Evolutionary conservation across 2,888 invertebrate species (phyloP).

Genomic region (Lasiommata megera): DNA sequence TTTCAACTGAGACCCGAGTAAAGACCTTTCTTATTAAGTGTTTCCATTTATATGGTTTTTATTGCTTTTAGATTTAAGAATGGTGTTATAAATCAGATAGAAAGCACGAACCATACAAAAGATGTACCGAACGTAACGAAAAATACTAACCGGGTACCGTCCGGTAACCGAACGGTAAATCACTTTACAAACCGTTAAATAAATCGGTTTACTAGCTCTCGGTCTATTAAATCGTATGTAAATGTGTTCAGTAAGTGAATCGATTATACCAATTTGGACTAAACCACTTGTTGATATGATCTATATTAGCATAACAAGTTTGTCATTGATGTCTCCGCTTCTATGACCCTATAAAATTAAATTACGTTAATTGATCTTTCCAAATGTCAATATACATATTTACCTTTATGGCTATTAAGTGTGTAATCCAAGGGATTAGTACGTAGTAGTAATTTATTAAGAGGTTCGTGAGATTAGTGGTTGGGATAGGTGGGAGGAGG

Average conservation of each 20-base stretch:
- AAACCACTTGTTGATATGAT: slow-evolving; percentile 21
- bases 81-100: too few species aligned
- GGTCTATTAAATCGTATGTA: background rate
- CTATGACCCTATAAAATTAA: background rate
- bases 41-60: too few species aligned
- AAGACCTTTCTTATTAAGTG: too few species aligned
- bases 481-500: too few species aligned
- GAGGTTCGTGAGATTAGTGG: too few species aligned
- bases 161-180: background rate
- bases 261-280: slow-evolving; percentile 12
- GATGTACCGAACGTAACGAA: too few species aligned
- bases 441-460: too few species aligned
- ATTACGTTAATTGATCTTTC: background rate
- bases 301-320: slow-evolving; percentile 22
- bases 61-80: too few species aligned
- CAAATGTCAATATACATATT: background rate
- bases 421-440: too few species aligned
- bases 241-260: slow-evolving; percentile 2
- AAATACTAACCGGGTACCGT: too few species aligned
- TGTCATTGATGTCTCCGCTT: slow-evolving; percentile 19
- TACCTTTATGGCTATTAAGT: background rate
- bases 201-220: background rate
- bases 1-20: too few species aligned
- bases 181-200: background rate
- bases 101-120: too few species aligned